Evolutionary conservation across 2,797 vertebrate genomes (phyloP), one percentile per base, ranked within the genome.

Genomic region (Potorous gilbertii): DNA sequence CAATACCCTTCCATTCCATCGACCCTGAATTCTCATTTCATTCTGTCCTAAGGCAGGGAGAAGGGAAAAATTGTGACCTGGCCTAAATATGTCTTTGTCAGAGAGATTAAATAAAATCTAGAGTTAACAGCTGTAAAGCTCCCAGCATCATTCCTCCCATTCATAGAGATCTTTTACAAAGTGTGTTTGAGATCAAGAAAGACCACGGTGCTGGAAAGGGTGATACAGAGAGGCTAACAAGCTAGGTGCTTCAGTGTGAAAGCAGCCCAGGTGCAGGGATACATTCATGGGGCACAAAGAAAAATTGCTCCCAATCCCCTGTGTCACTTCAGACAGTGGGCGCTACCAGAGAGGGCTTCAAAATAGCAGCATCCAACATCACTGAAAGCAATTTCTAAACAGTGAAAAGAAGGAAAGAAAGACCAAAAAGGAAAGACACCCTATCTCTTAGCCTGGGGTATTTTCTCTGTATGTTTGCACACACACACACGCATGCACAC

Each of bases 121-220:
- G 90, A 92, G 18, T 46, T 55, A 87, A 87, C 34, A 95, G 59
- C 92, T 59, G 27, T 87, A 87, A 87, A 87, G 74, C 74, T 87
- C 74, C 40, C 74, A 87, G 74, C 74, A 87, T 50, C 74, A 50
- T 87, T 87, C 74, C 74, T 87, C 40, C 74, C 74, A 87, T 87
- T 87, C 74, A 87, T 40, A 87, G 24, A 40, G 9, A 1, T 87
- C 54, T 90, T 55, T 90, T 54, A 90, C 54, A 90, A 55, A 93
- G 52, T 93, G 54, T 54, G 66, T 55, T 1, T 50, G 34, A 96
- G 27, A 59, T 31, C 9, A 91, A n/a, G 81, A 90, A 92, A 62
- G 28, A 50, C 34, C 3, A 52, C 92, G 59, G 92, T 28, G 46
- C 34, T 89, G 2, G 40, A 90, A 90, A 66, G 50, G 93, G n/a